Percentiles rank a stretch among this genome's conserved stretches.
These are phyloP conservation scores for Armadillidium nasatum DNA, from an alignment of 1,140 invertebrate genomes.

Conservation along the genomic window DNA sequence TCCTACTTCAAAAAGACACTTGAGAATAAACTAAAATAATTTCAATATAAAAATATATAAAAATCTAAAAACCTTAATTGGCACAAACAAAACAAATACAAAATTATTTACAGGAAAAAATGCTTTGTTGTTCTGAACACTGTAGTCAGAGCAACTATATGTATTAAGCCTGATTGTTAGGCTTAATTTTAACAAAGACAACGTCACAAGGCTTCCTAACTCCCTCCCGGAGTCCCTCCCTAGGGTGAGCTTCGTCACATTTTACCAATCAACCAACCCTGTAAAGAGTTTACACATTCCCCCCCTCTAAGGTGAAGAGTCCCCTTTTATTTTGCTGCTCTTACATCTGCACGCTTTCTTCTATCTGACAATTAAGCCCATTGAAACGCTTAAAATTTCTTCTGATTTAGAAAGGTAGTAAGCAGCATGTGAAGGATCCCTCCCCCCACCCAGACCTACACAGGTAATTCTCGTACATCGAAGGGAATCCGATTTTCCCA, in stretches of 20 bases:
- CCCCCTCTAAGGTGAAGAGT: conserved; percentile 4
- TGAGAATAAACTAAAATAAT: not conserved
- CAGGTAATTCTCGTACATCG: not conserved
- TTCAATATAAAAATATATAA: conserved; percentile 8
- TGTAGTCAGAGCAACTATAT: not conserved
- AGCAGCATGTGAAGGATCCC: not conserved
- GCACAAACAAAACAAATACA: not conserved
- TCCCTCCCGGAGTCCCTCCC: conserved; percentile 8
- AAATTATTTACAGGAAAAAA: not conserved
- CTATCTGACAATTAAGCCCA: not conserved
- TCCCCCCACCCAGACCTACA: not conserved
- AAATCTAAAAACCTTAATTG: not conserved
- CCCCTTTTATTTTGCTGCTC: not conserved
- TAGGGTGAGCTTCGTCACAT: not conserved
- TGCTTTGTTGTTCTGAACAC: not conserved
- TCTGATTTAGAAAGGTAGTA: not conserved
- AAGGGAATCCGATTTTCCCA: not conserved
- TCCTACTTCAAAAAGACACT: not conserved
- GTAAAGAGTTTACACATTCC: not conserved
- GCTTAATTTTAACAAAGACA: not conserved
- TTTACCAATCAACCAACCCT: not conserved
- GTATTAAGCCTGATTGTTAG: not conserved
- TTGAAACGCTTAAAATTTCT: not conserved
- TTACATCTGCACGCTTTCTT: not conserved
- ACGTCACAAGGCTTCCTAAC: conserved; percentile 1